Base-by-base conservation (phyloP, 1,140 invertebrate species). In the Trachelipus rathkii region DNA sequence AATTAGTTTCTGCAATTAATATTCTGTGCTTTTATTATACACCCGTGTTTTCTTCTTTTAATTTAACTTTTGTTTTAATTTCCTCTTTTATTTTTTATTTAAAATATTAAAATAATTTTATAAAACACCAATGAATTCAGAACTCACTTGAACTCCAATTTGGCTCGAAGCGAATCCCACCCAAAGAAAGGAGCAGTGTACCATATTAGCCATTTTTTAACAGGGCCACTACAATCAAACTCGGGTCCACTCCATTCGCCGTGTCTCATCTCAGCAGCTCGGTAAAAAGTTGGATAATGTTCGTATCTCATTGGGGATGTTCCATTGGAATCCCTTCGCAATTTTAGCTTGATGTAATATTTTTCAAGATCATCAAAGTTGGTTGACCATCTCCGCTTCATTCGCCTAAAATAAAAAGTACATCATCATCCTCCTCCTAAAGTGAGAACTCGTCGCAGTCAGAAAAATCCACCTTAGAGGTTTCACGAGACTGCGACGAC, bases 171-270 rank as follows among this genome's bases (percentile, higher is more conserved):
- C 84, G 91, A 93, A 84, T 98, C 95, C 91, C 92, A 95, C 73
- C 96, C 96, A 85, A 99, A 99, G 89, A 99, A 98, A 73, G 96
- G 96, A 73, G 91, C 91, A 72, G 93, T 92, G 88, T 98, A 99
- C 53, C 94, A 95, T 79, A 98, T 90, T 79, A 97, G 89, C 97
- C 96, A 99, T 87, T 95, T 94, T 82, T 95, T 92, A 68, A 93
- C 87, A 44, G 85, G 93, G 53, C 94, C 95, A 82, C 93, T 88
- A 87, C 97, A 99, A 87, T 98, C 95, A 84, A 93, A 98, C 83
- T 95, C 95, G 4, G 97, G 96, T 1, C 50, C 72, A 24, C 46
- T 60, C 72, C 72, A 74, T 67, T 68, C 67, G 24, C 73, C 73
- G 73, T 75, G 73, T 19, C 73, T 5, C 53, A 75, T 60, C 19